Base-by-base conservation (phyloP, 2,888 invertebrate genomes). In the Caenorhabditis auriculariae region DNA sequence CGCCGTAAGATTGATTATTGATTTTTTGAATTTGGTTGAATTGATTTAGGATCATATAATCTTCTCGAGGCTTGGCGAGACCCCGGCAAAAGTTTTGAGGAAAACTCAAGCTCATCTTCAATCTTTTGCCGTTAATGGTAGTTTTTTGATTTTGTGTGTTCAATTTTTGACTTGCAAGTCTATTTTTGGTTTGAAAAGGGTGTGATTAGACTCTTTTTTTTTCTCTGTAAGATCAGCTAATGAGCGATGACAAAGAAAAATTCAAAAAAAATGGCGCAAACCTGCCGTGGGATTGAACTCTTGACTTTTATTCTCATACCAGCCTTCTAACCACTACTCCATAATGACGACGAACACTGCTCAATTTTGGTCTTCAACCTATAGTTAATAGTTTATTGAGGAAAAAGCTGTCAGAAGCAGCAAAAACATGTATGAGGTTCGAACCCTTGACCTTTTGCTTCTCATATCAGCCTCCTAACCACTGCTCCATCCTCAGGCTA, bases 121-220 rank as follows among this genome's bases (percentile, higher is more conserved):
- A 82, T 87, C 88, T 74, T 96, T 96, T 85, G 96, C 96, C 0
- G 87, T 88, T 2, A n/a, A 19, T 21, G 69, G 68, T 65, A 12
- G 28, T 28, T 39, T n/a, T 41, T 41, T n/a, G 12, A 41, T 41
- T 41, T 2, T 15, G 12, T 41, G 12, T 41, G 19, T 41, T 9
- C 9, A 41, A 41, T 15, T 32, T 12, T n/a, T 39, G 12, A 12
- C 12, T n/a, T n/a, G 6, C 19, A n/a, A 19, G 39, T n/a, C 12
- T 39, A n/a, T 41, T 41, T 19, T 2, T 7, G 9, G 1, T 44
- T 44, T 2, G 17, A 9, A 17, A 44, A 24, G 19, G 15, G n/a
- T n/a, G n/a, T n/a, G n/a, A n/a, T n/a, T n/a, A n/a, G n/a, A n/a
- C n/a, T n/a, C n/a, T n/a, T n/a, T n/a, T n/a, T n/a, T n/a, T n/a